Evolutionary conservation across 1,140 invertebrate species (phyloP).

Genomic region (Archivesica marissinica): DNA sequence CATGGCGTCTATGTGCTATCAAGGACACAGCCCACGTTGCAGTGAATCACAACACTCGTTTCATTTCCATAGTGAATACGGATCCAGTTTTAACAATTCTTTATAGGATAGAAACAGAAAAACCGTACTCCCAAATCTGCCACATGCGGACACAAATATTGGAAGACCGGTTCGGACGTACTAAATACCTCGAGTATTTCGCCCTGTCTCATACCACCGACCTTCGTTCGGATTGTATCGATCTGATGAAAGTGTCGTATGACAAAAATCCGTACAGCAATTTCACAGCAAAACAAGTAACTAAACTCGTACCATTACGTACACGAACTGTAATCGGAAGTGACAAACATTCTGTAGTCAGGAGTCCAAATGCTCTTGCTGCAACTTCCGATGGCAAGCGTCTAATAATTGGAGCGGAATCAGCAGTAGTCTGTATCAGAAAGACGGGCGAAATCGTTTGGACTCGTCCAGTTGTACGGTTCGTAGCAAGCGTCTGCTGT

Average conservation of each 20-base stretch:
- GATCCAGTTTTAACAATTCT: slow-evolving; percentile 28
- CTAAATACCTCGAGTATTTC: slow-evolving; percentile 50
- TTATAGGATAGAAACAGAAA: slow-evolving; percentile 59
- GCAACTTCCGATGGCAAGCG: slow-evolving; percentile 57
- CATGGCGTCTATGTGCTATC: slow-evolving; percentile 61
- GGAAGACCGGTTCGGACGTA: slow-evolving; percentile 55
- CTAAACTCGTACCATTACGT: slow-evolving; percentile 39
- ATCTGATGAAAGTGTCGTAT: slow-evolving; percentile 49
- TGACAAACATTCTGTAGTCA: slow-evolving; percentile 49
- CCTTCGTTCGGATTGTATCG: slow-evolving; percentile 52
- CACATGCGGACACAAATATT: slow-evolving; percentile 54
- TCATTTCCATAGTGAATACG: slow-evolving; percentile 45
- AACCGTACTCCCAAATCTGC: slow-evolving; percentile 58
- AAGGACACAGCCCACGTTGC: slow-evolving; percentile 36
- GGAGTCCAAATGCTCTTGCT: slow-evolving; percentile 55
- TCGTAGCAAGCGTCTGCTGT: slow-evolving; percentile 47
- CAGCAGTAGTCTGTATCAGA: slow-evolving; percentile 52
- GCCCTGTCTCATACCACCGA: slow-evolving; percentile 60
- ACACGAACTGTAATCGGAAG: slow-evolving; percentile 53
- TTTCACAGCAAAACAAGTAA: slow-evolving; percentile 42
- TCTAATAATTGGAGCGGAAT: slow-evolving; percentile 59
- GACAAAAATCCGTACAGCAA: slow-evolving; percentile 61
- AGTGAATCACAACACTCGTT: slow-evolving; percentile 58
- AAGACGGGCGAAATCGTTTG: slow-evolving; percentile 55
- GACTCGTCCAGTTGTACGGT: slow-evolving; percentile 54